Conservation (phyloP, 2,888 invertebrate genomes). For the Digitonthophagus gazella region DNA sequence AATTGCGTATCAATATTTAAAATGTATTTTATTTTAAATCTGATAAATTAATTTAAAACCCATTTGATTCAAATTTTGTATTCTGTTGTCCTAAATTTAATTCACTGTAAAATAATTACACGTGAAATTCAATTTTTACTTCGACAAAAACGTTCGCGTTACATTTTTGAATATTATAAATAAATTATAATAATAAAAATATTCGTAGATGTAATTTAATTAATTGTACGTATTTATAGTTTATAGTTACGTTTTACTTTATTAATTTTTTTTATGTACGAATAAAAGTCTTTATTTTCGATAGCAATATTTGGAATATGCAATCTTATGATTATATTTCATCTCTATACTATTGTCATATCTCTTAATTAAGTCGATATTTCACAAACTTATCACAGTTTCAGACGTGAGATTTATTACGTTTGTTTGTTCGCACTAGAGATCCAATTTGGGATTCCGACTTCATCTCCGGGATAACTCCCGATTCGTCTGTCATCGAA, state of each 20-base stretch:
- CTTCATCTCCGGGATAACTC: not conserved
- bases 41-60: too few species aligned
- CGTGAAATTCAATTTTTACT: not conserved
- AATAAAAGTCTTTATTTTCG: too few species aligned
- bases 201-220: not conserved
- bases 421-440: slow-evolving; percentile 20
- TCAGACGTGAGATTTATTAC: slow-evolving; percentile 24
- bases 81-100: not conserved
- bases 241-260: too few species aligned
- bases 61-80: not conserved
- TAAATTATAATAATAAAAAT: not conserved
- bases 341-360: slow-evolving; percentile 26
- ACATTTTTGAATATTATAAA: not conserved
- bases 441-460: not conserved
- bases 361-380: slow-evolving; percentile 37
- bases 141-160: not conserved
- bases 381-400: slow-evolving; percentile 35
- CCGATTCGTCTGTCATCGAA: not conserved
- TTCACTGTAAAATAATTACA: not conserved
- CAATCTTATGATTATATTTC: slow-evolving; percentile 23
- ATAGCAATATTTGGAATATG: not conserved
- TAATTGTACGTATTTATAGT: not conserved
- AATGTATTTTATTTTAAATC: too few species aligned
- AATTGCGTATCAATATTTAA: too few species aligned
- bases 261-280: too few species aligned